Base-by-base conservation (phyloP, 2,888 invertebrate genomes). In the Lagria hirta region DNA sequence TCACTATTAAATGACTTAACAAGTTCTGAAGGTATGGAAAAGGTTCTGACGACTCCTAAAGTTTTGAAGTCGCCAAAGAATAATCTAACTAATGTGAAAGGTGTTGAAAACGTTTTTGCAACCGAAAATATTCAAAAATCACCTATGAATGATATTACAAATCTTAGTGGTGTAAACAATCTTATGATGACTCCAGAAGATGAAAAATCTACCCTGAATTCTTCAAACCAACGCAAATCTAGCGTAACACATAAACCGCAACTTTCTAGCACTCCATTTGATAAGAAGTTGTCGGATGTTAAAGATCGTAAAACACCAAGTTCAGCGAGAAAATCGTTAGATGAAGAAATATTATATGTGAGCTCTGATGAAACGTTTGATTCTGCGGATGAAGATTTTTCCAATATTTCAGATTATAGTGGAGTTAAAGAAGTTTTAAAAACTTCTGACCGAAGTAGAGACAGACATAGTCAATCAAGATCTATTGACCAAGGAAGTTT, bases 11-110 rank as follows among this genome's bases (percentile, higher is more conserved):
- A 61, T 34, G 58, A 61, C 38, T 43, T 60, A 3, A 46, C 46
- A 1, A 22, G 58, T 32, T 33, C 57, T 2, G 24, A 22, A 4
- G 60, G 57, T 2, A 37, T 62, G 2, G 59, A 54, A 40, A 51
- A 55, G 37, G 24, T 64, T 3, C 26, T 63, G 7, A 38, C 8
- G n/a, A 58, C 60, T 5, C 61, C 62, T 0, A 57, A 45, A 35
- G 10, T 17, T 10, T 24, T 22, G 6, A 58, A 50, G 26, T 48
- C 48, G 1, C 58, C 57, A 2, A 27, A 29, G 14, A 57, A 57
- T 27, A 53, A 55, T 43, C 38, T 57, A 3, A 40, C 41, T 3
- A 42, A 51, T 3, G 24, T 55, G 7, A 41, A 22, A 12, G 49
- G 38, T 3, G 29, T 52, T 14, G 45, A 33, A 29, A 45, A 16